Base-by-base conservation (phyloP, 1,140 invertebrate genomes). In the Heterodera schachtii region DNA sequence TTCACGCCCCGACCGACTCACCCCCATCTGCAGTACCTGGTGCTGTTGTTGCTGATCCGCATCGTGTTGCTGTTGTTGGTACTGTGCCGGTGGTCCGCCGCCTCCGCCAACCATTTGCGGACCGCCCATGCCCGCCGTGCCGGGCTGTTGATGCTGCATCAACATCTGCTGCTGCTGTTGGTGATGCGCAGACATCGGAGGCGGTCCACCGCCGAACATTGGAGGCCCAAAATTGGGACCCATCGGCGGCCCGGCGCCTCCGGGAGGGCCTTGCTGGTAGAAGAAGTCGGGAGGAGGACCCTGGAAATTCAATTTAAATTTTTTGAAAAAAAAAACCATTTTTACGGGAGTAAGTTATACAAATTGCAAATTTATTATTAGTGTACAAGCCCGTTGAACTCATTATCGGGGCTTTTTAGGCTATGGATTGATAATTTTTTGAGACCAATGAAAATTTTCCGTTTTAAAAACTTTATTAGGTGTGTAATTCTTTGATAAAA, bases 191-290 rank as follows among this genome's bases (percentile, higher is more conserved):
- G 19, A 9, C 47, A 13, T 8, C 73, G 31, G 73, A 47, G n/a
- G 73, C 47, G 44, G 76, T 2, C 21, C 76, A 66, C 70, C 76
- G 13, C 76, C 76, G 44, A 44, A 78, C 60, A 78, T 78, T 78
- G 76, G 76, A 8, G 64, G 57, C 31, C 44, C 21, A 52, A 67
- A 78, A 78, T 69, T 78, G 60, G 49, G 76, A 60, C 57, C 57
- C 57, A 60, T 16, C 16, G 57, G 57, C 57, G 57, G 57, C 4
- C 43, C 2, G 31, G 75, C 43, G 57, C n/a, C 64, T 16, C 52
- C 66, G 73, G 44, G 79, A 74, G 60, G 76, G 47, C 76, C 76
- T 78, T 81, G 80, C 16, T 81, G 80, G 49, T 81, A 81, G 46
- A 81, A 79, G 47, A 21, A 81, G 0, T 81, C 80, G 47, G 67